Base-by-base conservation (phyloP, 2,797 vertebrate species). In the Ispidina picta region DNA sequence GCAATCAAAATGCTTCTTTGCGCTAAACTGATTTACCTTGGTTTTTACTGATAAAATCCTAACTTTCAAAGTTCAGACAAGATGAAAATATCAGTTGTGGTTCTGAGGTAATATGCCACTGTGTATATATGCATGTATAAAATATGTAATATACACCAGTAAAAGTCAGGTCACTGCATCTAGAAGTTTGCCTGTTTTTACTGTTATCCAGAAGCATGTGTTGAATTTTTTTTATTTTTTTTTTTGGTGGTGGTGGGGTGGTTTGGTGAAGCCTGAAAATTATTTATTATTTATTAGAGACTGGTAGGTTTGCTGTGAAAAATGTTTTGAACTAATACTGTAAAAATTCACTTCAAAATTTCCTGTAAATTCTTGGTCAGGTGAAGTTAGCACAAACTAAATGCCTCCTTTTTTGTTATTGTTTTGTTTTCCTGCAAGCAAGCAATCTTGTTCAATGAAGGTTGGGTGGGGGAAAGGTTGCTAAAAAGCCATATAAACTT, bases 1-100 rank as follows among this genome's bases (percentile, higher is more conserved):
- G 96, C 96, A 97, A 97, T 98, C 97, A 98, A 93, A 98, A 97
- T 97, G 92, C 95, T 97, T 95, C 95, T 98, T 96, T 95, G 78
- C 94, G 74, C 93, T 97, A 97, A 97, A 96, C 96, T 97, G 97
- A 93, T 97, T 97, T 97, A 86, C 95, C 85, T 77, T 39, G 86
- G 49, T 37, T 89, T 97, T 92, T 84, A 90, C 90, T 92, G 92
- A 92, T 95, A 95, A 95, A 94, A 96, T 92, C 66, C 59, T 87
- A 96, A 97, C 92, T 97, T 96, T 84, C 68, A 79, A 79, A 94
- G 91, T 96, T 93, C 83, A 78, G 75, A 65, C 62, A 83, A 93
- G 74, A 86, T 89, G 82, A 92, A 88, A 94, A 77, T 83, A 66
- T 33, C 18, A 12, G 16, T 87, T 86, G 26, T 91, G 37, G 31